Evolutionary conservation across 2,888 invertebrate genomes (phyloP), one percentile per base, ranked within the genome.

Genomic region (Agrotis puta): DNA sequence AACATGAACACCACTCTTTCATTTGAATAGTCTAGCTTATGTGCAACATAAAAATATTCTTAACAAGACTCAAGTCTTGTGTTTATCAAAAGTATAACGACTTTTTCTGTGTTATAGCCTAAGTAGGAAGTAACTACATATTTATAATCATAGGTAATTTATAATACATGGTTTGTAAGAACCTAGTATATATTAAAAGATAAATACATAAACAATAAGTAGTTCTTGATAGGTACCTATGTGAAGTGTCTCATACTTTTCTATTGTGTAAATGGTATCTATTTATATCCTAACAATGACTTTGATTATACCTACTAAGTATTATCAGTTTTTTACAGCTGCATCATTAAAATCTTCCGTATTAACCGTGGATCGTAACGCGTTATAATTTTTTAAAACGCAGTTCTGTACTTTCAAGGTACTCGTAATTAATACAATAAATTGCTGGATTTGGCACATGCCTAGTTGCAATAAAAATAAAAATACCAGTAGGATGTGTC

Each of bases 231-330:
- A 47, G 47, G n/a, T 33, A 33, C 13, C n/a, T 50, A 56, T 0
- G 13, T 63, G 27, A 71, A 43, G 33, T 59, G 22, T 27, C 14
- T 47, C 67, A 48, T 61, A 51, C 27, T 4, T 53, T 53, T 56
- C 63, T 43, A 74, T 74, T 74, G 61, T 45, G n/a, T n/a, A 16
- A 39, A 50, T 50, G n/a, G 22, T 57, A 56, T 74, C 56, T 77
- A 74, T 64, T 80, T 24, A 56, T 74, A 79, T 64, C 45, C 16
- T 24, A 16, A 74, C 69, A 77, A 68, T 68, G 48, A 56, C 1
- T 53, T 48, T 57, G 57, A 68, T 24, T 48, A 64, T 57, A 63
- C n/a, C 22, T 58, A 22, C 39, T 13, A 43, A 53, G 13, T 56
- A n/a, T 56, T 20, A n/a, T 39, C 0, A 16, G 16, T 13, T 33